Conservation (phyloP, 2,113 vertebrate genomes). For the Larimichthys crocea region DNA sequence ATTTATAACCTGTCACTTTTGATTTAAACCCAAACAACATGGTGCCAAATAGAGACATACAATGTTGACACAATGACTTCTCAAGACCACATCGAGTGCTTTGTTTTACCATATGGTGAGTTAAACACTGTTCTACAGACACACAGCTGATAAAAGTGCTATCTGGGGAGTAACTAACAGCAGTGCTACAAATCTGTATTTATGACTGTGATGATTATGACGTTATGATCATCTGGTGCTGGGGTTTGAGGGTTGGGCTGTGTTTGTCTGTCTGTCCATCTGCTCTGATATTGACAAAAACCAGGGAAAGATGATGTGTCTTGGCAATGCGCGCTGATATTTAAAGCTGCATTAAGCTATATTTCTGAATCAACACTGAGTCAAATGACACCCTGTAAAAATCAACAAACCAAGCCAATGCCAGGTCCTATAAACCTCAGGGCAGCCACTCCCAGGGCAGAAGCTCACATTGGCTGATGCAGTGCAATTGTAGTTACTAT, state of each 20-base stretch:
- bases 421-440: slow-evolving; percentile 41
- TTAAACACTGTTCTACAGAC: slow-evolving; percentile 40
- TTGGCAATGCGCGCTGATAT: slow-evolving; percentile 32
- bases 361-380: slow-evolving; percentile 53
- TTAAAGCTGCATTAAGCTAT: slow-evolving; percentile 45
- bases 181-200: slow-evolving; percentile 49
- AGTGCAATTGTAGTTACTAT: slow-evolving; percentile 20
- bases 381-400: slow-evolving; percentile 51
- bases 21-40: slow-evolving; percentile 42
- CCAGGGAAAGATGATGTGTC: slow-evolving; percentile 29
- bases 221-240: slow-evolving; percentile 18
- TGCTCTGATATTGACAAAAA: slow-evolving; percentile 38
- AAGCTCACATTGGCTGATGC: slow-evolving; percentile 23
- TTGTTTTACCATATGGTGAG: slow-evolving; percentile 25
- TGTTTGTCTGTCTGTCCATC: slow-evolving; percentile 34
- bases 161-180: slow-evolving; percentile 22
- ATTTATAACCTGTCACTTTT: slow-evolving; percentile 56
- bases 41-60: slow-evolving; percentile 40
- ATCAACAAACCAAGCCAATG: slow-evolving; percentile 56
- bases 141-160: slow-evolving; percentile 42
- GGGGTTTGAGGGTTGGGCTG: slow-evolving; percentile 11
- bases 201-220: slow-evolving; percentile 32
- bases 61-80: slow-evolving; percentile 29
- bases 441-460: slow-evolving; percentile 13
- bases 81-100: slow-evolving; percentile 22